Conservation (phyloP, 2,113 vertebrate genomes). For the Scolopax mira region DNA sequence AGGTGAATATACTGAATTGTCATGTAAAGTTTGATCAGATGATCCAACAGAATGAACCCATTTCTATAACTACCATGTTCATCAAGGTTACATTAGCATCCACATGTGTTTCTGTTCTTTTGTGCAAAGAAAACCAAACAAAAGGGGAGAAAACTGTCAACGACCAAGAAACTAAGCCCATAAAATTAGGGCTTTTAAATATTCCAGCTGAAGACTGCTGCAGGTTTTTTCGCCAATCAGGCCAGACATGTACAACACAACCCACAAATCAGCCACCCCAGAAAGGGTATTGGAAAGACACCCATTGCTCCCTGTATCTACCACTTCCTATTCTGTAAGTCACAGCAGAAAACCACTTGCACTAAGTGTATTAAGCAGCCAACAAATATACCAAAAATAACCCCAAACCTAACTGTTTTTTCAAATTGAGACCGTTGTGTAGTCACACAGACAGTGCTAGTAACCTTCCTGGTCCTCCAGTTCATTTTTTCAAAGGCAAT, state of each 20-base stretch:
- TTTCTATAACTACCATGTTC: background rate
- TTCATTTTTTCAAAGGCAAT: background rate
- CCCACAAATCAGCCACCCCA: background rate
- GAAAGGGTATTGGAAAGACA: background rate
- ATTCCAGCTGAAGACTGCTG: background rate
- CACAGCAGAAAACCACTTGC: background rate
- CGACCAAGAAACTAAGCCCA: background rate
- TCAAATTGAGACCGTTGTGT: background rate
- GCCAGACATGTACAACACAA: background rate
- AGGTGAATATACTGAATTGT: background rate
- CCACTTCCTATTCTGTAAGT: background rate
- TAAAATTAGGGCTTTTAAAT: background rate
- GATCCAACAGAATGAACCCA: background rate
- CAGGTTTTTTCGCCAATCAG: background rate
- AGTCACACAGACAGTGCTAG: background rate
- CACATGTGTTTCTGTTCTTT: background rate
- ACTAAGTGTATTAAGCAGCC: background rate
- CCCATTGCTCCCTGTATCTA: background rate
- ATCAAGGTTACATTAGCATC: background rate
- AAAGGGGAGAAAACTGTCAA: background rate
- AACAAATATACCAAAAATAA: background rate
- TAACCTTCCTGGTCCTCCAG: background rate
- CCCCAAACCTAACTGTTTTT: background rate
- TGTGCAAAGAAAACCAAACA: background rate
- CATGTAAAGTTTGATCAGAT: background rate